Conservation (phyloP, 2,888 invertebrate species). For the Rugalucina vietnamica region DNA sequence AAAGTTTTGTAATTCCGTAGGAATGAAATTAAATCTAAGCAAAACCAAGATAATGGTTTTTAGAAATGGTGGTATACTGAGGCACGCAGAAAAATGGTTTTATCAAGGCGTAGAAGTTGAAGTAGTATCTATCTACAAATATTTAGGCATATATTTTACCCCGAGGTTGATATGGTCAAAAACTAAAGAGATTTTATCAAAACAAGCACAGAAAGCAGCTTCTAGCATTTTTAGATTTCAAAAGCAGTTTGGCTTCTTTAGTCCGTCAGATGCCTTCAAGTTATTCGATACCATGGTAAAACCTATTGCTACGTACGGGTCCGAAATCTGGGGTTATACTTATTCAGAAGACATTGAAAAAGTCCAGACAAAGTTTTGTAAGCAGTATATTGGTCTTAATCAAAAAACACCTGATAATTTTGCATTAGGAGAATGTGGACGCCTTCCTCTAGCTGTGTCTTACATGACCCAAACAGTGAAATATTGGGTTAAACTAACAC, state of each 20-base stretch:
- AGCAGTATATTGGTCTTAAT: not conserved
- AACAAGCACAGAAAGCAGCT: not conserved
- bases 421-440: slow-evolving; percentile 18
- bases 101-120: not conserved
- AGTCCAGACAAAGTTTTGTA: not conserved
- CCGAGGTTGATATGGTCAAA: not conserved
- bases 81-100: not conserved
- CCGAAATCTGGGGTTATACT: not conserved
- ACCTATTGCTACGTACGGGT: not conserved
- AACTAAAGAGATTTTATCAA: not conserved
- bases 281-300: slow-evolving; percentile 15
- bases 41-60: not conserved
- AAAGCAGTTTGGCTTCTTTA: slow-evolving; percentile 10
- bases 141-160: not conserved
- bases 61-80: not conserved
- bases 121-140: not conserved
- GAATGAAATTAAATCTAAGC: not conserved
- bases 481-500: slow-evolving; percentile 29
- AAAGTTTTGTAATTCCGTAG: not conserved
- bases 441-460: not conserved
- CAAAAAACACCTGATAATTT: slow-evolving; percentile 6
- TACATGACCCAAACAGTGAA: slow-evolving; percentile 16
- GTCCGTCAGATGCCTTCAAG: not conserved
- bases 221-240: not conserved
- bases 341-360: not conserved